phyloP scores from a whole-genome alignment of 1,140 invertebrate genomes.

The Sitophilus oryzae region DNA sequence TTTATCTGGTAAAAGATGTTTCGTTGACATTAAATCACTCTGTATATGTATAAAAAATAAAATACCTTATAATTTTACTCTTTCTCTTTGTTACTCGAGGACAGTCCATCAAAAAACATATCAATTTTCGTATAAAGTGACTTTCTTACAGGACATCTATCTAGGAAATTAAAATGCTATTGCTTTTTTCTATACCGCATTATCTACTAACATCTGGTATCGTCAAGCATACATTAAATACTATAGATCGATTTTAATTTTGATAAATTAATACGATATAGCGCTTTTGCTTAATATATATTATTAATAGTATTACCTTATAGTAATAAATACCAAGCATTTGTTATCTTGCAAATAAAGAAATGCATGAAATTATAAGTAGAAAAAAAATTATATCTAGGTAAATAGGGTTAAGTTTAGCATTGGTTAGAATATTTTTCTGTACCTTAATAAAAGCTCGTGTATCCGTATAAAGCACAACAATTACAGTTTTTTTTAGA shows the following conservation, averaged over 20 bases:
- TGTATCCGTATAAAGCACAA: conserved; percentile 30
- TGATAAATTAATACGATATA: conserved; percentile 4
- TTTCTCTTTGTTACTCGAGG: too few species aligned
- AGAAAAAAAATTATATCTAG: conserved; percentile 18
- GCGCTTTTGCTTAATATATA: conserved; percentile 15
- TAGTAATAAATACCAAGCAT: conserved; percentile 30
- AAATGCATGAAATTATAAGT: conserved; percentile 35
- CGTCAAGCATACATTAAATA: neutral
- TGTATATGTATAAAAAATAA: too few species aligned
- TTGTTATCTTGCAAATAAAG: conserved; percentile 41
- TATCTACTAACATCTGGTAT: neutral
- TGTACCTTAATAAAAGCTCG: conserved; percentile 31
- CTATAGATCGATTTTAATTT: neutral
- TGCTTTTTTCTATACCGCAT: neutral
- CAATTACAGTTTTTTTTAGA: neutral
- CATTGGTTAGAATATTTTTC: conserved; percentile 27
- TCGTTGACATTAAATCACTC: too few species aligned
- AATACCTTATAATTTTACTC: too few species aligned
- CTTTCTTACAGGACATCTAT: neutral
- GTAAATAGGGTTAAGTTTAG: conserved; percentile 26
- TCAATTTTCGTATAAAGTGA: conserved; percentile 4
- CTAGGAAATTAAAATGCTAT: neutral
- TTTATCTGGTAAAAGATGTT: too few species aligned
- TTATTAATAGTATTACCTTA: conserved; percentile 11
- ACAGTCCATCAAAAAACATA: conserved; percentile 23